Evolutionary conservation across 2,113 vertebrate genomes (phyloP).

Genomic region (Benitochromis conjunctus): DNA sequence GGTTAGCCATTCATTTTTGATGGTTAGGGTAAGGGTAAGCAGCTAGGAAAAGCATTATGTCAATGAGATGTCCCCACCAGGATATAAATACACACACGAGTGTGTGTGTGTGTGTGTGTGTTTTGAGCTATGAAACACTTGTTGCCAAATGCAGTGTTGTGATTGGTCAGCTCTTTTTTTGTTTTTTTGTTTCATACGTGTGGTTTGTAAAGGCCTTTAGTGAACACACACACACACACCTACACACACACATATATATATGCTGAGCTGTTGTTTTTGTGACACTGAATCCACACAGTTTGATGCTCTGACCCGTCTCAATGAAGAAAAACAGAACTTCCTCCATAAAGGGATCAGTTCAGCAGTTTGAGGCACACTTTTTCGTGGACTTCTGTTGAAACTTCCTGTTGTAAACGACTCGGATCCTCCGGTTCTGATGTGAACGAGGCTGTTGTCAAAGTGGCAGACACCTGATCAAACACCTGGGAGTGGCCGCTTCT

Average conservation of each 20-base stretch:
- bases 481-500: background rate
- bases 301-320: background rate
- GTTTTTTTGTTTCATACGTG: no score
- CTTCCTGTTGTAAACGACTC: background rate
- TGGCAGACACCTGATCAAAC: background rate
- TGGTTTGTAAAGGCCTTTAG: no score
- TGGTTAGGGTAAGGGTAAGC: no score
- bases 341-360: background rate
- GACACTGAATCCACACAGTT: background rate
- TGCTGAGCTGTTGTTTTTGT: background rate
- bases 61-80: no score
- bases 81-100: no score
- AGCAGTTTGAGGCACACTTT: background rate
- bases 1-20: no score
- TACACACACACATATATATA: no score
- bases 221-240: no score
- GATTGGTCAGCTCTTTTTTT: no score
- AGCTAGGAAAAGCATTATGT: no score
- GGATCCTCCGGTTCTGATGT: background rate
- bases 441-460: background rate
- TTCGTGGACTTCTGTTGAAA: background rate
- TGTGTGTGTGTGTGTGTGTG: no score
- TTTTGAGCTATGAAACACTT: background rate
- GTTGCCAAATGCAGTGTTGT: no score
- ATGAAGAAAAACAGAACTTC: background rate